These are phyloP conservation scores for Aplidium turbinatum DNA, from an alignment of 23 tunicate species.

Conservation along the genomic window DNA sequence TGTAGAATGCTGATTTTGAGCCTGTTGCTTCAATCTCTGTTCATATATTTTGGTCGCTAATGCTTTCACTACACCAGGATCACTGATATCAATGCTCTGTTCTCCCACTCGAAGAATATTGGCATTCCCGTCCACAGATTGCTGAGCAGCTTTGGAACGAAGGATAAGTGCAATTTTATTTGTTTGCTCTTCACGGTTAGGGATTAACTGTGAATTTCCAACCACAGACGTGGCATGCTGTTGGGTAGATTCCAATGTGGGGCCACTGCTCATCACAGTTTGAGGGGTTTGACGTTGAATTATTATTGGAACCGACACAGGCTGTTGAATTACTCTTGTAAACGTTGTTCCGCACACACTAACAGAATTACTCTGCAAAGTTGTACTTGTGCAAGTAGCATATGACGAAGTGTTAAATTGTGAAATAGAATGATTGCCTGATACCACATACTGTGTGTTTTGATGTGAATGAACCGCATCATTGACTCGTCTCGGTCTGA, in stretches of 20 bases:
- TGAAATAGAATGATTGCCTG: slow-evolving; percentile 11
- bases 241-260: neutral
- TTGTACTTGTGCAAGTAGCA: neutral
- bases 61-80: slow-evolving; percentile 43
- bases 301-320: slow-evolving; percentile 4
- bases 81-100: slow-evolving; percentile 42
- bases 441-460: slow-evolving; percentile 9
- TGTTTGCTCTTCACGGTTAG: slow-evolving; percentile 18
- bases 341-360: neutral
- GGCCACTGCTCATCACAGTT: neutral
- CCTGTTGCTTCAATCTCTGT: slow-evolving; percentile 41
- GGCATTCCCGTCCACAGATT: slow-evolving; percentile 25
- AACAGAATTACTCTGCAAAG: neutral
- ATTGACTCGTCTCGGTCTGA: neutral
- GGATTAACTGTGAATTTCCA: neutral
- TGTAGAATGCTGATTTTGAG: slow-evolving; percentile 1
- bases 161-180: slow-evolving; percentile 45
- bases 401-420: neutral
- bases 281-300: neutral
- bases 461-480: neutral
- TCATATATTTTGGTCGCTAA: slow-evolving; percentile 60
- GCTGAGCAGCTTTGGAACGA: slow-evolving; percentile 37
- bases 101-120: slow-evolving; percentile 36
- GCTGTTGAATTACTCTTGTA: neutral
- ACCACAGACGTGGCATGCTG: neutral